phyloP scores from a whole-genome alignment of 2,888 invertebrate species.

The Hirtodrosophila duncani region DNA sequence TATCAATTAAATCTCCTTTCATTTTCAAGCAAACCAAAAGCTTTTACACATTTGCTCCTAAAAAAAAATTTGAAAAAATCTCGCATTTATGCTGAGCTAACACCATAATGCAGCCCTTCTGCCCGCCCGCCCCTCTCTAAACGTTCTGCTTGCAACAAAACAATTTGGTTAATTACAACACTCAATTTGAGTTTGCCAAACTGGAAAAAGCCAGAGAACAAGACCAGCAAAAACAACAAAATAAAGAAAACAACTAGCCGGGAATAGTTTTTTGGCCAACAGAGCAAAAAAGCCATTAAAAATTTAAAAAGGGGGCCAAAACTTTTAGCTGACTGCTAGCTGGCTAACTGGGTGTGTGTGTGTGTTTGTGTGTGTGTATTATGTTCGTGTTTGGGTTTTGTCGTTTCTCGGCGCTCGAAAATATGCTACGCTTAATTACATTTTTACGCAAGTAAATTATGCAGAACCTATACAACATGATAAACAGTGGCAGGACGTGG shows the following conservation, averaged over 20 bases:
- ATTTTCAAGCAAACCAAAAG: no score
- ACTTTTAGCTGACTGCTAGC: constrained; percentile 24
- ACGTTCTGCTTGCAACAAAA: constrained; percentile 32
- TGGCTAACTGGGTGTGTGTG: not conserved
- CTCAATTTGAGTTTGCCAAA: constrained; percentile 39
- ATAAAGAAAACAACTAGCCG: constrained; percentile 13
- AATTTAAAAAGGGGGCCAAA: constrained; percentile 41
- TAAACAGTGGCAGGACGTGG: constrained; percentile 44
- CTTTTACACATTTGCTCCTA: no score
- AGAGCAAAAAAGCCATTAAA: constrained; percentile 44
- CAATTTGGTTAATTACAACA: constrained; percentile 55
- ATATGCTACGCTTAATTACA: constrained; percentile 62
- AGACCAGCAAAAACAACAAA: constrained; percentile 2
- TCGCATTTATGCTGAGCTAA: not conserved
- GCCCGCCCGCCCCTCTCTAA: constrained; percentile 10
- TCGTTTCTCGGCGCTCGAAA: constrained; percentile 14
- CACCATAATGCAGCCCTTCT: constrained; percentile 8
- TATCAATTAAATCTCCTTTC: no score
- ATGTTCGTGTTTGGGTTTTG: not conserved
- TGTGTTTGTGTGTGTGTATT: constrained; percentile 5
- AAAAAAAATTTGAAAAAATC: not conserved
- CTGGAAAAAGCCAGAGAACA: constrained; percentile 15
- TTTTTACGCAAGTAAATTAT: constrained; percentile 64
- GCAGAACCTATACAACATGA: constrained; percentile 62
- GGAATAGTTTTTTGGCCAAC: constrained; percentile 19